A percentile compares a stretch with the other conserved stretches of the same genome.
Evolutionary conservation across 2,888 invertebrate genomes (phyloP).

Genomic region (Schizotus pectinicornis): DNA sequence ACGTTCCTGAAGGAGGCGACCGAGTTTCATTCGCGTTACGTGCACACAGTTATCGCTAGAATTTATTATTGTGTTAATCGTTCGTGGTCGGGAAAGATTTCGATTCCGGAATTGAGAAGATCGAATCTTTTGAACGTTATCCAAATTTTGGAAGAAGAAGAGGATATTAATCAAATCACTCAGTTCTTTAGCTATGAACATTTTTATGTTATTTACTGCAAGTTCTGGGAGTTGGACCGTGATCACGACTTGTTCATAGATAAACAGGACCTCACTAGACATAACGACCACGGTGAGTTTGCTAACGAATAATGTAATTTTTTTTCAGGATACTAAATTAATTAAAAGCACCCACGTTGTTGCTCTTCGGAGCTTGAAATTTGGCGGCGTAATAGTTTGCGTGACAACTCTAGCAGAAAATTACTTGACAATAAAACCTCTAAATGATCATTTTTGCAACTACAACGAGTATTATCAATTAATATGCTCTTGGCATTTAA

Average conservation of each 20-base stretch:
- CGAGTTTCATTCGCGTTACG: slow-evolving; percentile 98
- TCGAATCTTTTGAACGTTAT: slow-evolving; percentile 88
- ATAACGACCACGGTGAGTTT: slow-evolving; percentile 90
- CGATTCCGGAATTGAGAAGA: slow-evolving; percentile 85
- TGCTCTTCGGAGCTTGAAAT: too few species aligned
- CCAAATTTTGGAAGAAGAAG: slow-evolving; percentile 88
- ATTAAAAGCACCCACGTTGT: not conserved
- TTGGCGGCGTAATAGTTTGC: too few species aligned
- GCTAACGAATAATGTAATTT: not conserved
- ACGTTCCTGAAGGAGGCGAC: slow-evolving; percentile 97
- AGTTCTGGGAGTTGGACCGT: slow-evolving; percentile 99
- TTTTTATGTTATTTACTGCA: slow-evolving; percentile 99
- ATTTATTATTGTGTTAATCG: slow-evolving; percentile 93
- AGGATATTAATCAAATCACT: slow-evolving; percentile 95
- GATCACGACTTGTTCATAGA: slow-evolving; percentile 98
- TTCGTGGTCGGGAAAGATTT: slow-evolving; percentile 94
- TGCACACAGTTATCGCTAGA: slow-evolving; percentile 97
- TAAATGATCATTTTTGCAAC: too few species aligned
- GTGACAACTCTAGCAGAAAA: too few species aligned
- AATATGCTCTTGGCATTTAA: too few species aligned
- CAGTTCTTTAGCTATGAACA: slow-evolving; percentile 97
- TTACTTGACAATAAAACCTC: too few species aligned
- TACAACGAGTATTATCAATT: too few species aligned
- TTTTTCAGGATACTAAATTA: not conserved
- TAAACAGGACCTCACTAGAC: slow-evolving; percentile 90